Conservation (phyloP, 2,113 vertebrate genomes). For the Maccullochella peelii region DNA sequence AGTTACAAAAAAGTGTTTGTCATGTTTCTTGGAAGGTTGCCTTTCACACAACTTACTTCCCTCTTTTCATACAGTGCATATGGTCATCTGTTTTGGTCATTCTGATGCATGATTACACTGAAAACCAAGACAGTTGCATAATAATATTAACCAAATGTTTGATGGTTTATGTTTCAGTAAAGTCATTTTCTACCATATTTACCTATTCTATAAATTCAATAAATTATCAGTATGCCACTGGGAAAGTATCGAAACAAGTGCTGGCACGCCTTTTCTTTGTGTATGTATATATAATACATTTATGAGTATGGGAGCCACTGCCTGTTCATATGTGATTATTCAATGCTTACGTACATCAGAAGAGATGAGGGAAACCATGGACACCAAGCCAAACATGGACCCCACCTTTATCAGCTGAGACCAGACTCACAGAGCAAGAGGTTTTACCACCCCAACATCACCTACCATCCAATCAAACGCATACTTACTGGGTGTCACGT, state of each 20-base stretch:
- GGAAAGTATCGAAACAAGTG: neutral
- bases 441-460: conserved; percentile 26
- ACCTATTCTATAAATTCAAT: neutral
- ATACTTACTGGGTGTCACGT: conserved; percentile 7
- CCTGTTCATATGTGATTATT: neutral
- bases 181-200: neutral
- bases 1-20: neutral
- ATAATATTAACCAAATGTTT: neutral
- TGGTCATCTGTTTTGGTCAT: neutral
- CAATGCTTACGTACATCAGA: conserved; percentile 2
- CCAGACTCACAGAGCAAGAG: conserved; percentile 61
- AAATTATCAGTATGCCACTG: neutral
- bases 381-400: conserved; percentile 20
- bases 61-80: neutral
- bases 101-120: neutral
- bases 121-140: neutral
- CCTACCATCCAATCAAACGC: conserved; percentile 48
- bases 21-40: too few relatives aligned
- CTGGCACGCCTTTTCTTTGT: neutral
- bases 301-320: too few relatives aligned
- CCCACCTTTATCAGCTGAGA: conserved; percentile 76
- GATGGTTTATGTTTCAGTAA: neutral
- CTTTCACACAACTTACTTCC: neutral
- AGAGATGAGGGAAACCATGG: neutral
- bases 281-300: neutral